A percentile compares a stretch with the other conserved stretches of the same genome.
phyloP scores from a whole-genome alignment of 2,113 vertebrate genomes.

The Motacilla tschutschensis region DNA sequence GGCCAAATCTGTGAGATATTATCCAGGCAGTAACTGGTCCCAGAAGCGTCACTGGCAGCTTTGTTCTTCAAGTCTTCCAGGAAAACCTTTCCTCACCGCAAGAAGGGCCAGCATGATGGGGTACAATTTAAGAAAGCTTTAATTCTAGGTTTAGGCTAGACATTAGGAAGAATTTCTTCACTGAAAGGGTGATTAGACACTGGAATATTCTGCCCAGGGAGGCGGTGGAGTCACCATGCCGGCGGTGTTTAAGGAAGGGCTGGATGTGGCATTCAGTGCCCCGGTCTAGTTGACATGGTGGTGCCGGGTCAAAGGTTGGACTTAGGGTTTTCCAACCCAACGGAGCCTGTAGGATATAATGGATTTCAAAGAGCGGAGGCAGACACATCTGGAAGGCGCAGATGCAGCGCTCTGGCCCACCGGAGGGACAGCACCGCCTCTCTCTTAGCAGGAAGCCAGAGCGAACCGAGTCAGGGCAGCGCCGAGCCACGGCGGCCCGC shows the following conservation, averaged over 20 bases:
- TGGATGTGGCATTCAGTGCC: background rate
- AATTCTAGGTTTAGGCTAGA: no score
- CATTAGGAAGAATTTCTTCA: background rate
- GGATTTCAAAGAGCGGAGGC: no score
- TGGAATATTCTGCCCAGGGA: background rate
- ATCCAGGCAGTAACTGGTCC: background rate
- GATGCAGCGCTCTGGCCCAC: rapidly evolving
- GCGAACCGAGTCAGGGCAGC: rapidly evolving
- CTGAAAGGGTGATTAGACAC: background rate
- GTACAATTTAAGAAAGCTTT: background rate
- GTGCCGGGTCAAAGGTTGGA: background rate
- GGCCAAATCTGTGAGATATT: background rate
- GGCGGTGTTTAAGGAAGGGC: no score
- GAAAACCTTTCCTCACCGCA: background rate
- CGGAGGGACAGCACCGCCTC: rapidly evolving
- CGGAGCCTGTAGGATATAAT: rapidly evolving
- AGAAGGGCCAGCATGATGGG: rapidly evolving
- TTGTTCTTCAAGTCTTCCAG: background rate
- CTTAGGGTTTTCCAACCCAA: background rate
- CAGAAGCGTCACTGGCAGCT: background rate
- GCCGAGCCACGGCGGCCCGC: background rate
- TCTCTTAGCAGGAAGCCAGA: rapidly evolving
- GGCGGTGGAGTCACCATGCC: background rate
- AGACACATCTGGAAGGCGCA: rapidly evolving
- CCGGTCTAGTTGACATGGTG: rapidly evolving